Evolutionary conservation across 1,140 invertebrate genomes (phyloP), one percentile per base, ranked within the genome.

Genomic region (Drosophila busckii): DNA sequence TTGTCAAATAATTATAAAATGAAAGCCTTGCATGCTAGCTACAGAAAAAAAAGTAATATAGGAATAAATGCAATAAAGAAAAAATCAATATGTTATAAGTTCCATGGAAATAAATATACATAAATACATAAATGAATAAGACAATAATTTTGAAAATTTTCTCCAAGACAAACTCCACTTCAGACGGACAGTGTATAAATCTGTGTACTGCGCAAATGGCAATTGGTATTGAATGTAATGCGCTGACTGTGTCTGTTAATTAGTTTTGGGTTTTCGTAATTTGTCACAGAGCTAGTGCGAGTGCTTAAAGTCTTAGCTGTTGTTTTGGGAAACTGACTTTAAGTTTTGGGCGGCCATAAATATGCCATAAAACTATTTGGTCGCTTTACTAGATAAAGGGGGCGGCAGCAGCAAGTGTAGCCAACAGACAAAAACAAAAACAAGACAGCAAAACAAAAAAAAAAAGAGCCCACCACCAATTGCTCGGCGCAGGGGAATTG

Each of bases 331-430:
- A 49, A 64, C 35, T 58, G 69, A 78, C 73, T 78, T 78, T 68
- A 78, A 78, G 73, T 78, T 78, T 76, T 59, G 73, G n/a, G 73
- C 73, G 73, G 68, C 75, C 73, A 78, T 78, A 78, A 78, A 78
- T 78, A 78, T 78, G 73, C 73, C 73, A 78, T 78, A 78, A 78
- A 78, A 78, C 73, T 78, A 78, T 78, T 78, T 78, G 73, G 65
- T 54, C 53, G 68, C 44, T 45, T 38, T 22, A 60, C 63, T 80
- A 73, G 75, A 80, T 78, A 82, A 80, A 82, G 67, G 73, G 66
- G 17, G 52, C 73, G 71, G 73, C 73, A 67, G 65, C 65, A 64
- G 73, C 73, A 73, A 80, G 71, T 78, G 71, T 76, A 62, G 67
- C 49, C 40, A 68, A 55, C 19, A 53, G 8, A 64, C 28, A 32